Base-by-base conservation (phyloP, 2,113 vertebrate genomes). In the Misgurnus mizolepis region DNA sequence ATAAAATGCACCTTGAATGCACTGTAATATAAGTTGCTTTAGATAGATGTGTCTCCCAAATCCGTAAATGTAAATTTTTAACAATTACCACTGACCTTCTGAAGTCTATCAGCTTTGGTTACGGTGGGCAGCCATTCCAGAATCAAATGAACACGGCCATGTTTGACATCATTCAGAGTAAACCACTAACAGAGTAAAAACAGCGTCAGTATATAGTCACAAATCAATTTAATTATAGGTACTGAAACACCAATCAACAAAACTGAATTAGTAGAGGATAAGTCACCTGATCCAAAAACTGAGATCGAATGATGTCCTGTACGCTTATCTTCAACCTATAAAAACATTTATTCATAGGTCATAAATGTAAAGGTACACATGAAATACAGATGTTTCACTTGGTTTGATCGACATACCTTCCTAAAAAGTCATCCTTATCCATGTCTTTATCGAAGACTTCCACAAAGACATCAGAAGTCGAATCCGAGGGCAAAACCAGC, bases 361-460 rank as follows among this genome's bases (percentile, higher is more conserved):
- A 34, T 34, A 34, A 34, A 34, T 34, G 27, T 34, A 34, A 34
- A 5, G 1, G 50, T 53, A 15, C 12, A 53, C 5, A 12, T 14
- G 5, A 50, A 14, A 10, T 14, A 53, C 3, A 1, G 12, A 53
- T 53, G 50, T 53, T 53, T 14, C 12, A 14, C 14, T 53, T 12
- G 12, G 50, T 53, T 58, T 58, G 55, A 2, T 8, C 5, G 41
- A 79, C 53, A 84, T 84, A 97, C 95, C 96, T 93, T 85, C 96
- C 96, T 7, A 98, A 88, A 88, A 96, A 96, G 85, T 98, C 96
- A 47, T 98, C 96, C 69, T 93, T 91, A 80, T 97, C 95, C 12
- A 98, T 78, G 84, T 97, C 96, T 82, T 98, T 98, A 86, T 98
- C 96, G 78, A 92, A 96, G 9, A 94, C 87, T 76, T 96, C 95